phyloP scores from a whole-genome alignment of 1,140 invertebrate species.

The Drosophila teissieri region DNA sequence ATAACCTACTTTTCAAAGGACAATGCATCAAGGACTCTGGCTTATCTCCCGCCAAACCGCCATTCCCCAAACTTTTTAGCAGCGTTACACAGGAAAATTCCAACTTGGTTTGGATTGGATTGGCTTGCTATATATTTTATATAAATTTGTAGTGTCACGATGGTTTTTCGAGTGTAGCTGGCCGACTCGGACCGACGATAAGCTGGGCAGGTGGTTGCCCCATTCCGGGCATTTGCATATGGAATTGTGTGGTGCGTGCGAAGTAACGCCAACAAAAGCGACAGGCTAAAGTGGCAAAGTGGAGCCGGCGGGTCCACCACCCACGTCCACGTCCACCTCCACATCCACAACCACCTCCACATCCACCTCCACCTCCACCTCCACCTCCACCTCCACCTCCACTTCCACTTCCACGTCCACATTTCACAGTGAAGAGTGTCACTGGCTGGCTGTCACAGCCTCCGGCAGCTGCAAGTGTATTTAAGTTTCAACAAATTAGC shows the following conservation, averaged over 20 bases:
- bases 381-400: too few relatives aligned
- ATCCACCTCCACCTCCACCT: too few relatives aligned
- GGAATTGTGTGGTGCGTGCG: conserved; percentile 55
- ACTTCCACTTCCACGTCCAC: not conserved
- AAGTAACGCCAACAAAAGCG: conserved; percentile 5
- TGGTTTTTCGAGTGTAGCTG: conserved; percentile 10
- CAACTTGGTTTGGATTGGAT: too few relatives aligned
- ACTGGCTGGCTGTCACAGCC: conserved; percentile 48
- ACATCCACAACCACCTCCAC: too few relatives aligned
- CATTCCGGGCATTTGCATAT: conserved; percentile 57
- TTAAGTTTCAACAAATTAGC: conserved; percentile 71
- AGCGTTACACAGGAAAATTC: too few relatives aligned
- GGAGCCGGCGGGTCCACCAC: not conserved
- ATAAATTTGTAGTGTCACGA: too few relatives aligned
- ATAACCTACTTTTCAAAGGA: conserved; percentile 12
- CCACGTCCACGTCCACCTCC: conserved; percentile 1
- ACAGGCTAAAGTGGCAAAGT: conserved; percentile 3
- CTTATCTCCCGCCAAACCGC: not conserved
- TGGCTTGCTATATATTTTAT: too few relatives aligned
- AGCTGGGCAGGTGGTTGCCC: conserved; percentile 49
- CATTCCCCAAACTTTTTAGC: not conserved
- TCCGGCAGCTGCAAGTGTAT: conserved; percentile 54
- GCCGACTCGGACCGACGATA: conserved; percentile 43
- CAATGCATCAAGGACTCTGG: conserved; percentile 1
- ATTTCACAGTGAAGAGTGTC: conserved; percentile 37